A percentile compares a stretch with the other conserved stretches of the same genome.
These are phyloP conservation scores for Ptilodon capucinus DNA, from an alignment of 2,888 invertebrate species.

Conservation along the genomic window DNA sequence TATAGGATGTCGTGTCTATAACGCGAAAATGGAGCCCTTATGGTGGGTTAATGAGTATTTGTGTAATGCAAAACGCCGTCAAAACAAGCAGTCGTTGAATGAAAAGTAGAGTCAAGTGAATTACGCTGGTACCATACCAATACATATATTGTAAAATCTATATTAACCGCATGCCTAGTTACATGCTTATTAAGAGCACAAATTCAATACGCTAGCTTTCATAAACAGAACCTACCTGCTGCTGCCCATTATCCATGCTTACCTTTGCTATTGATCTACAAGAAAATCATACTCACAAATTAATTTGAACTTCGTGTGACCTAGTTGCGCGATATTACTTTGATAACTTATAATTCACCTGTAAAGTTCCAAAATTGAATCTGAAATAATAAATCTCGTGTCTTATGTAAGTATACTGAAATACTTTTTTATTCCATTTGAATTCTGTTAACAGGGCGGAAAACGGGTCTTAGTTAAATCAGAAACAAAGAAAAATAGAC, in stretches of 20 bases:
- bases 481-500: neutral
- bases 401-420: neutral
- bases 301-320: neutral
- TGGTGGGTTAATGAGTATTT: slow-evolving; percentile 22
- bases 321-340: neutral
- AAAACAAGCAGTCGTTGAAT: slow-evolving; percentile 4
- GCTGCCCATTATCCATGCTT: neutral
- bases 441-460: neutral
- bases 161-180: too few species aligned
- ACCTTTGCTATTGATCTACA: neutral
- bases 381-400: neutral
- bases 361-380: neutral
- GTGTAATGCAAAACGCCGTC: slow-evolving; percentile 11
- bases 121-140: neutral
- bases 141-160: neutral
- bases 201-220: too few species aligned
- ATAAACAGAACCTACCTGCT: neutral
- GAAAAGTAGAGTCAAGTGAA: neutral
- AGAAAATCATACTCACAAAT: neutral
- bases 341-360: neutral
- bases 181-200: too few species aligned
- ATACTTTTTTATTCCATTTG: neutral
- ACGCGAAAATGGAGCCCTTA: slow-evolving; percentile 28
- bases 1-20: slow-evolving; percentile 30
- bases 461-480: neutral